Conservation (phyloP, 92 coral and sea anemone genomes). For the Galaxea fascicularis region DNA sequence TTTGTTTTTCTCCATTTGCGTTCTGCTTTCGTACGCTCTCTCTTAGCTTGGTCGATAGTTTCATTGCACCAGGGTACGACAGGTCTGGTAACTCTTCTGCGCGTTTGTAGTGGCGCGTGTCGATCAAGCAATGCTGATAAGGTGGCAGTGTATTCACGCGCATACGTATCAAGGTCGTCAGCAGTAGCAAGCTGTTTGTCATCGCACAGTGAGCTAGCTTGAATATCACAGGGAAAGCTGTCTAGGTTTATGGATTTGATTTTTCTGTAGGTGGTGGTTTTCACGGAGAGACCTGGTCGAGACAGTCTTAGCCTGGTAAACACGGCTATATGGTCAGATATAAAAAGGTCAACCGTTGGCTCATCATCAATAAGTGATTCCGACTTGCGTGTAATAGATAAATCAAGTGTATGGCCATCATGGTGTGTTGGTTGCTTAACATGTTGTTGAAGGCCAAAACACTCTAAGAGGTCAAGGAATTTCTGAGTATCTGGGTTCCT, state of each 20-base stretch:
- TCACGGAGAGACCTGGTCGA: constrained; percentile 40
- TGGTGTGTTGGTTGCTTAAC: no score
- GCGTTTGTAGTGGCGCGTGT: constrained; percentile 51
- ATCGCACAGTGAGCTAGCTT: constrained; percentile 44
- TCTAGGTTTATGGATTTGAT: constrained; percentile 53
- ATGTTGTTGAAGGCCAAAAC: constrained; percentile 62
- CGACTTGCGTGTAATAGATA: constrained; percentile 53
- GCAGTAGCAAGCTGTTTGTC: constrained; percentile 24
- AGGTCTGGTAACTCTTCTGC: constrained; percentile 45
- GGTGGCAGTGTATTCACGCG: constrained; percentile 44
- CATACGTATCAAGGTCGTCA: constrained; percentile 42
- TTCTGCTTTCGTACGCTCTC: constrained; percentile 53
- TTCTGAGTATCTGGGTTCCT: constrained; percentile 48
- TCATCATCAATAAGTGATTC: constrained; percentile 22
- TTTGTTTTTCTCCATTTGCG: constrained; percentile 64
- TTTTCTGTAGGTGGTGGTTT: constrained; percentile 55
- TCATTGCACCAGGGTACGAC: constrained; percentile 65
- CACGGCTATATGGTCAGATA: constrained; percentile 63
- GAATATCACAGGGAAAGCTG: constrained; percentile 47
- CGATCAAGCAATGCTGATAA: constrained; percentile 55
- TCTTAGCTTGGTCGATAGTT: constrained; percentile 32
- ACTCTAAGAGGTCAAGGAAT: constrained; percentile 56
- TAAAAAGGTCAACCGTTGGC: constrained; percentile 41
- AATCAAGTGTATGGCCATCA: constrained; percentile 55
- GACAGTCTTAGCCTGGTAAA: constrained; percentile 18